Conservation (phyloP, 92 coral and sea anemone species). For the Parazoanthus darwini region DNA sequence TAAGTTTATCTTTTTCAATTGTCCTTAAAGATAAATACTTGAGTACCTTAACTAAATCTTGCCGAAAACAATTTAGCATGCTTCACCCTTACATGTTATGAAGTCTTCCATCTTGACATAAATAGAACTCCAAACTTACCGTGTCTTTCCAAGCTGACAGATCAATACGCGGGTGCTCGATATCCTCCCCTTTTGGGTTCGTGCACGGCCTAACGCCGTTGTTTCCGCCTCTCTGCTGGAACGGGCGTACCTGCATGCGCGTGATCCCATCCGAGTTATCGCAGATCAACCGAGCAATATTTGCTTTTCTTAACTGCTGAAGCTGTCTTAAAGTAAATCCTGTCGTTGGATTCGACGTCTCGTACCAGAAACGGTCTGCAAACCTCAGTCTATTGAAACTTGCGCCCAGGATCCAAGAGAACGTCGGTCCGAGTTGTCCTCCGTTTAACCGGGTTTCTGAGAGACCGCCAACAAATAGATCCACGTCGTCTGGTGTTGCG, state of each 20-base stretch:
- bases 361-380: slow-evolving; percentile 61
- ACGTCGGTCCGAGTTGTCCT: slow-evolving; percentile 40
- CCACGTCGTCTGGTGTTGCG: slow-evolving; percentile 19
- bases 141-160: background rate
- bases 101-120: too few species aligned
- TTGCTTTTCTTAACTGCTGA: slow-evolving; percentile 29
- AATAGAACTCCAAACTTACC: too few species aligned
- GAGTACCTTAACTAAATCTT: too few species aligned
- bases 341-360: slow-evolving; percentile 17
- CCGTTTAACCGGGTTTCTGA: slow-evolving; percentile 29
- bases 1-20: too few species aligned
- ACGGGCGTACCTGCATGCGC: slow-evolving; percentile 10
- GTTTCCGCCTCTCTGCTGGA: background rate
- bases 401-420: slow-evolving; percentile 36
- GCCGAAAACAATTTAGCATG: too few species aligned
- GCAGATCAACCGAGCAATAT: slow-evolving; percentile 47
- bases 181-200: too few species aligned
- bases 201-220: background rate
- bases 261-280: slow-evolving; percentile 48
- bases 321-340: slow-evolving; percentile 40
- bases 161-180: background rate
- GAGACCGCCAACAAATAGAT: slow-evolving; percentile 51
- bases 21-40: too few species aligned
- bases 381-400: slow-evolving; percentile 30
- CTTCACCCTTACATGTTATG: too few species aligned